These are phyloP conservation scores for Ylistrum balloti DNA, from an alignment of 1,140 invertebrate species.

Conservation along the genomic window DNA sequence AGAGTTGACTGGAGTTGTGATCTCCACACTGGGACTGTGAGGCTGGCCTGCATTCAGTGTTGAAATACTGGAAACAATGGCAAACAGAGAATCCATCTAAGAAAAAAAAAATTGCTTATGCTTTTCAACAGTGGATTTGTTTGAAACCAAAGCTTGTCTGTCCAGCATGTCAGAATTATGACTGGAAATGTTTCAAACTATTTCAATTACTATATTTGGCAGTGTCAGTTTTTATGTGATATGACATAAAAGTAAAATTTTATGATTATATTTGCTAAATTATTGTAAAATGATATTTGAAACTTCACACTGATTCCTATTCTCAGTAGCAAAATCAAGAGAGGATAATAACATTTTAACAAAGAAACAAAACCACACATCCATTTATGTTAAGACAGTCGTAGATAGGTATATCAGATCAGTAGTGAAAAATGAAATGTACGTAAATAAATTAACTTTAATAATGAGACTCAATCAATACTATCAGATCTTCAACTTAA, in stretches of 20 bases:
- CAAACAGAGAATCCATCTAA: too few species aligned
- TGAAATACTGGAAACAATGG: neutral
- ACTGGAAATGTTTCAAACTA: neutral
- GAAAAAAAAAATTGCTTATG: too few species aligned
- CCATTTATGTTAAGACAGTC: neutral
- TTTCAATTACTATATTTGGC: neutral
- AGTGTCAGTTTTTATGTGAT: neutral
- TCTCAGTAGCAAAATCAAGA: neutral
- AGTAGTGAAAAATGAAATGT: neutral
- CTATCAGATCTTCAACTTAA: neutral
- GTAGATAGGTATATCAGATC: neutral
- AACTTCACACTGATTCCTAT: neutral
- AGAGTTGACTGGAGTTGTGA: neutral
- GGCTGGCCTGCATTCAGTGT: neutral
- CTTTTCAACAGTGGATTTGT: too few species aligned
- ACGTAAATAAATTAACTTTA: neutral
- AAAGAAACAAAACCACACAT: neutral
- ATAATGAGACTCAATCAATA: neutral
- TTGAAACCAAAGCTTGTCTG: neutral
- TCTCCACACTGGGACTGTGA: too few species aligned
- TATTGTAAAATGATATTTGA: neutral
- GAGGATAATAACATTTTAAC: neutral
- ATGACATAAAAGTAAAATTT: neutral
- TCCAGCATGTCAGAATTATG: neutral
- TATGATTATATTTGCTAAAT: neutral